Evolutionary conservation across 2,888 invertebrate species (phyloP).

Genomic region (Rhagophthalmus giganteus): DNA sequence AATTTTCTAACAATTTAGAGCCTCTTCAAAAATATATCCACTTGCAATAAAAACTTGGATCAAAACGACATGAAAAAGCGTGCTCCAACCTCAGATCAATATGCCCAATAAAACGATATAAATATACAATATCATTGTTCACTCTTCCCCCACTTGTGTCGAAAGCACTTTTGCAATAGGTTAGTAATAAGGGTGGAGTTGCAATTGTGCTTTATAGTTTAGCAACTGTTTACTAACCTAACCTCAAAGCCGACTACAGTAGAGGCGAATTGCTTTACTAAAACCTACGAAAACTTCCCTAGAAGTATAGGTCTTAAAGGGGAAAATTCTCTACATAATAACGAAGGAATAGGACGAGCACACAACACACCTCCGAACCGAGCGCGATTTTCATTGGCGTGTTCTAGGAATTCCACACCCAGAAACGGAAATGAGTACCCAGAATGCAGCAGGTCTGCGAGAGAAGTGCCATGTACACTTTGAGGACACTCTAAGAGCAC

Average conservation of each 20-base stretch:
- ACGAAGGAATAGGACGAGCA: constrained; percentile 6
- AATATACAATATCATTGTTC: constrained; percentile 55
- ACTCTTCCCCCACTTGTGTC: constrained; percentile 45
- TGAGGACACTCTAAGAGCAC: constrained; percentile 58
- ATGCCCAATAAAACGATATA: constrained; percentile 57
- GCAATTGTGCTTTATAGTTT: constrained; percentile 33
- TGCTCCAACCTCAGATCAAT: constrained; percentile 46
- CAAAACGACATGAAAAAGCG: constrained; percentile 43
- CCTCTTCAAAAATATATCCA: constrained; percentile 25
- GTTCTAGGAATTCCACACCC: constrained; percentile 38
- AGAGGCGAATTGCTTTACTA: constrained; percentile 4
- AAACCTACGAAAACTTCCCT: constrained; percentile 6
- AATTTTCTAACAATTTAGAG: constrained; percentile 20
- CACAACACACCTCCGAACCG: constrained; percentile 8
- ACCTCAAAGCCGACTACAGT: constrained; percentile 9
- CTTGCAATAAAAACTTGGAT: constrained; percentile 34
- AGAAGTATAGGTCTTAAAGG: constrained; percentile 6
- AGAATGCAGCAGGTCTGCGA: constrained; percentile 52
- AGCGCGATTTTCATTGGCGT: constrained; percentile 31
- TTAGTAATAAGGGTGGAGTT: constrained; percentile 41
- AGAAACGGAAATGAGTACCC: constrained; percentile 49
- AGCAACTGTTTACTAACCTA: constrained; percentile 23
- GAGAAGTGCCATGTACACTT: constrained; percentile 58
- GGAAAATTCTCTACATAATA: constrained; percentile 20
- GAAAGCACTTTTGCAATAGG: constrained; percentile 47